A percentile compares a stretch with the other conserved stretches of the same genome.
Conservation (phyloP, 2,113 vertebrate genomes). For the Myotis yumanensis region DNA sequence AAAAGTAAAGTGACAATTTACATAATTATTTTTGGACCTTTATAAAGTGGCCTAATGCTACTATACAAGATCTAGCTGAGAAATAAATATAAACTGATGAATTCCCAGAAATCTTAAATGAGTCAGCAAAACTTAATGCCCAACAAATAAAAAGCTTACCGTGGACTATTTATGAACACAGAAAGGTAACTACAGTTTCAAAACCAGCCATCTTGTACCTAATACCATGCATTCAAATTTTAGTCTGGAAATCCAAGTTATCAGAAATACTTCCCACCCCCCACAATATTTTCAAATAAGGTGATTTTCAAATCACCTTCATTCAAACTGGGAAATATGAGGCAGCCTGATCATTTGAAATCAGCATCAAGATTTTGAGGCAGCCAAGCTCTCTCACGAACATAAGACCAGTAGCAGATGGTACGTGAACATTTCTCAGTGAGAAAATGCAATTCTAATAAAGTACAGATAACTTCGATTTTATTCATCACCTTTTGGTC, state of each 20-base stretch:
- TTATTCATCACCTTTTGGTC: constrained; percentile 45
- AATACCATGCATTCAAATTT: neutral
- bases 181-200: constrained; percentile 19
- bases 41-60: constrained; percentile 44
- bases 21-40: constrained; percentile 36
- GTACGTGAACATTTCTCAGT: constrained; percentile 36
- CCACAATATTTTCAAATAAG: constrained; percentile 41
- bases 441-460: constrained; percentile 52
- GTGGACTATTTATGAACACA: constrained; percentile 41
- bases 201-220: constrained; percentile 31
- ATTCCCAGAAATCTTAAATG: constrained; percentile 61
- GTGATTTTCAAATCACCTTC: constrained; percentile 36
- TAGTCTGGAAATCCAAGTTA: constrained; percentile 32
- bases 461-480: constrained; percentile 48
- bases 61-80: constrained; percentile 14
- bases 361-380: constrained; percentile 4
- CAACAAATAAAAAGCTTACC: constrained; percentile 57
- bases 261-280: neutral
- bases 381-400: constrained; percentile 40
- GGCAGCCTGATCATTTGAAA: constrained; percentile 17
- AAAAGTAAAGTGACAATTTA: constrained; percentile 34
- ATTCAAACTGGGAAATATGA: constrained; percentile 16
- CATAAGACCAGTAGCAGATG: constrained; percentile 47
- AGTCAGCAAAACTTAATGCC: constrained; percentile 70
- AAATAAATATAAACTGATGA: constrained; percentile 62